Base-by-base conservation (phyloP, 2,113 vertebrate species). In the Vidua chalybeata region DNA sequence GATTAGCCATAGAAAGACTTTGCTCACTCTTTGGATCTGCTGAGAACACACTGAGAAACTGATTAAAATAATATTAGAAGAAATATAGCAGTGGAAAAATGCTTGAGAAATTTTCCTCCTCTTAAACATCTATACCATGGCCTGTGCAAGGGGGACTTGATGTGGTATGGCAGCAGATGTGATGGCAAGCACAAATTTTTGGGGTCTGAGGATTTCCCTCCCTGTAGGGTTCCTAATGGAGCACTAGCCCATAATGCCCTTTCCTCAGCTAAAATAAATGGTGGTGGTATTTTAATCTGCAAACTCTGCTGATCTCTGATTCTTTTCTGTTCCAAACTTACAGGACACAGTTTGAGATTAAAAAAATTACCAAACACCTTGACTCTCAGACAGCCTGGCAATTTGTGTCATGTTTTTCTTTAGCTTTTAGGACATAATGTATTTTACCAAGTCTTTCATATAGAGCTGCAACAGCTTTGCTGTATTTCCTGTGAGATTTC, bases 141-240 rank as follows among this genome's bases (percentile, higher is more conserved):
- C 33, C 64, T 62, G 15, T 24, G 28, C 24, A 43, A 67, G 26
- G 71, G 41, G 58, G 54, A 35, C 10, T 22, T 59, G 8, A 31
- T 16, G 45, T 23, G 15, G 41, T 33, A 12, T 45, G 21, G 63
- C 5, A 63, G 49, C 9, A 58, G 67, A 55, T 41, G 37, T 19
- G 45, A 89, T n/a, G 56, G 28, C 15, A 64, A 68, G 28, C 46
- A 30, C 37, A n/a, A 31, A 56, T 56, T 48, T 52, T 30, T 9
- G 64, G 22, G 35, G 41, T 20, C 24, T 13, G 39, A 74, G 19
- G 59, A 54, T 51, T 91, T 89, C 62, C 51, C 23, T 79, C 39
- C 43, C 28, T 1, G 0, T 22, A 1, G 6, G 15, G 16, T 21
- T 82, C 55, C 35, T 15, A 13, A 1, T 10, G 48, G 59, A 72